Percentiles rank a stretch among this genome's conserved stretches.
phyloP scores from a whole-genome alignment of 2,888 invertebrate genomes.

The Chymomyza fuscimana region DNA sequence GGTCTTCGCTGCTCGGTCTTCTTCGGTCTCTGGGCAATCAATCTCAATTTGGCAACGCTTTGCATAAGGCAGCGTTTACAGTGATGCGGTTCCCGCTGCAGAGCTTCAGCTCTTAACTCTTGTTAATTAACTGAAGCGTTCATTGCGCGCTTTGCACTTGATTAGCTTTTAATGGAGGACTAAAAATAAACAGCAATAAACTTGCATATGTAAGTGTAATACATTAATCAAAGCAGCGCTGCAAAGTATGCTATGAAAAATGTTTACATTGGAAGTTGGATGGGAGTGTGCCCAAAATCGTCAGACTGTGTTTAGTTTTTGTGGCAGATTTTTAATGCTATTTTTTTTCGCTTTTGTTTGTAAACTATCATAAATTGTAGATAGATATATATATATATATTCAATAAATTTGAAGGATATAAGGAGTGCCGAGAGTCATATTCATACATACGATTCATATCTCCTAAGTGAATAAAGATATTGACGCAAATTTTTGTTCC shows the following conservation, averaged over 20 bases:
- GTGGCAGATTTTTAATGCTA: too few relatives aligned
- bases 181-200: slow-evolving; percentile 58
- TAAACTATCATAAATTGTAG: too few relatives aligned
- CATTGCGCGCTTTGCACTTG: slow-evolving; percentile 60
- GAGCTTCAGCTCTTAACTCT: background rate
- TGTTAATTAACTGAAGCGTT: slow-evolving; percentile 60
- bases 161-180: slow-evolving; percentile 51
- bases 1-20: background rate
- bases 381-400: too few relatives aligned
- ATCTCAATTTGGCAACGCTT: background rate
- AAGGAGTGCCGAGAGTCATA: too few relatives aligned
- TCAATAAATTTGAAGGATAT: too few relatives aligned
- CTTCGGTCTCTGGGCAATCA: background rate
- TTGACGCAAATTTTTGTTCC: too few relatives aligned
- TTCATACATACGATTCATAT: too few relatives aligned
- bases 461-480: too few relatives aligned
- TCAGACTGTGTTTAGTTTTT: too few relatives aligned
- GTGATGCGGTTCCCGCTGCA: background rate
- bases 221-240: background rate
- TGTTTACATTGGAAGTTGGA: background rate
- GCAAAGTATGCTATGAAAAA: background rate
- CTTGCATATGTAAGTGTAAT: background rate
- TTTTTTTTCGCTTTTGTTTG: too few relatives aligned
- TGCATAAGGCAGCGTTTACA: background rate
- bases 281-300: background rate